Base-by-base conservation (phyloP, 1,140 invertebrate species). In the Drosophila sucinea region DNA sequence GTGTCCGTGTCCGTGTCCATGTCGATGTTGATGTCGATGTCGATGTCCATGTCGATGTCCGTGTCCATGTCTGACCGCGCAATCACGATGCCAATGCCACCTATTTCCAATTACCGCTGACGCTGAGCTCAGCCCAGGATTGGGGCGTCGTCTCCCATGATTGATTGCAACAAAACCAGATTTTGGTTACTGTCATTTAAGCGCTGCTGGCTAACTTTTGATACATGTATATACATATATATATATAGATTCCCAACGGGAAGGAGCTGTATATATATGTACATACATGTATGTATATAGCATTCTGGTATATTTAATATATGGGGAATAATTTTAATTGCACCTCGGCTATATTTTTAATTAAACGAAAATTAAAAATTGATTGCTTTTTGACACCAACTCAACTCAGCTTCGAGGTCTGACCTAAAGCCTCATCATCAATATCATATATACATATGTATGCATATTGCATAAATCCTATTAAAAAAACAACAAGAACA, bases 161-260 rank as follows among this genome's bases (percentile, higher is more conserved):
- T 87, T 87, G 83, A 87, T 87, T 87, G 83, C 83, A 87, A 80
- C 84, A 87, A 83, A 87, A 87, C 83, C 83, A 87, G 84, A 87
- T 87, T 87, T 87, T 87, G 83, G 83, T 87, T 73, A 72, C 84
- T 87, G 83, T 89, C 83, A 87, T 83, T 87, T 89, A 89, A 87
- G 79, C 65, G 70, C 55, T 65, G 30, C 23, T 51, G 67, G 67
- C 83, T 87, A 87, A 79, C 83, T 87, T 86, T 83, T 65, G 79
- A 67, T 61, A 29, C 63, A 51, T 51, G 8, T 51, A 51, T 51
- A 10, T 51, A 41, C 1, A 4, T 2, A 41, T 41, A 47, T 5
- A 44, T 23, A 44, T 8, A 25, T 51, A 17, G 17, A 17, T 17
- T 17, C 17, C 17, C 17, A 17, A 17, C 17, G 17, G 17, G 17